A percentile compares a stretch with the other conserved stretches of the same genome.
phyloP scores from a whole-genome alignment of 2,113 vertebrate genomes.

The Otocyon megalotis region DNA sequence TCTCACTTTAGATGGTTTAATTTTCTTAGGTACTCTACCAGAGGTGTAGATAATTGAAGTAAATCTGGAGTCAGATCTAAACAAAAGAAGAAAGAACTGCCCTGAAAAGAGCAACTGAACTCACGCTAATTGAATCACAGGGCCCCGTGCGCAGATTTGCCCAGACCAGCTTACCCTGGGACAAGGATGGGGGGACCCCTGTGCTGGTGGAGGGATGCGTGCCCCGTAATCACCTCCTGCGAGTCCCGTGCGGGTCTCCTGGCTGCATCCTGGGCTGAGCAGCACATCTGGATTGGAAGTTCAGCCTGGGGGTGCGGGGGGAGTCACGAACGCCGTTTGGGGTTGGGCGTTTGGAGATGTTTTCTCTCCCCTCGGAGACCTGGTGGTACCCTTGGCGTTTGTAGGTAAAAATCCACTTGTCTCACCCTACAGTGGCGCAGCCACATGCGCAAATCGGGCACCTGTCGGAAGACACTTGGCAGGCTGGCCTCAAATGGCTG shows the following conservation, averaged over 20 bases:
- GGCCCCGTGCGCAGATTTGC: background rate
- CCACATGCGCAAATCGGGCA: background rate
- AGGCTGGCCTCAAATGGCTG: background rate
- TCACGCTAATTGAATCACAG: background rate
- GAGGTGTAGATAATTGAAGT: constrained; percentile 43
- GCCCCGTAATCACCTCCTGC: background rate
- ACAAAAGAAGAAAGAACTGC: constrained; percentile 71
- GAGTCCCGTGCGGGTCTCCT: fast-evolving
- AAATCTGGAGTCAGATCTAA: constrained; percentile 54
- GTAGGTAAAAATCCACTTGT: constrained; percentile 7
- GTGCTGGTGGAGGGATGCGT: background rate
- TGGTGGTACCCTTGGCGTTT: background rate
- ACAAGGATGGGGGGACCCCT: background rate
- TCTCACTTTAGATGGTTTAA: constrained; percentile 44
- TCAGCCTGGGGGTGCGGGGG: background rate
- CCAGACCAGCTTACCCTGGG: background rate
- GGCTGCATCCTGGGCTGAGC: background rate
- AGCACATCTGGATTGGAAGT: background rate
- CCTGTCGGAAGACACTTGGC: background rate
- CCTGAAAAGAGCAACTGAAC: constrained; percentile 55
- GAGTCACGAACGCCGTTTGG: constrained; percentile 8
- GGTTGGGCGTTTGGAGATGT: background rate
- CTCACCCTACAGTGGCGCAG: background rate
- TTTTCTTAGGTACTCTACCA: constrained; percentile 36
- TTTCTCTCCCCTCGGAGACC: background rate